These are phyloP conservation scores for Avahi laniger DNA, from an alignment of 2,797 vertebrate species.

Conservation along the genomic window DNA sequence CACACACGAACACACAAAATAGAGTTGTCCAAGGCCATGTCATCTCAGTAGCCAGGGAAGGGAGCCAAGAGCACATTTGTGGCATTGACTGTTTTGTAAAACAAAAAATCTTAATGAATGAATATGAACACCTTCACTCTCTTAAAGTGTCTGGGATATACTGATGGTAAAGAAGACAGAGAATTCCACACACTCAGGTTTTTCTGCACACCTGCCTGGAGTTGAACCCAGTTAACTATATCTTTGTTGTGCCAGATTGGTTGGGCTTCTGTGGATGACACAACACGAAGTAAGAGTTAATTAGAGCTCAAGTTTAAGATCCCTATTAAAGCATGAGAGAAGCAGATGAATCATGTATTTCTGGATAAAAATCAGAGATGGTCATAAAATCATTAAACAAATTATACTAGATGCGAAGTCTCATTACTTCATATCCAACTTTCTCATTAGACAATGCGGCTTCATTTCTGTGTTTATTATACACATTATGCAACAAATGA, in stretches of 20 bases:
- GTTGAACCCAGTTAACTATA: background rate
- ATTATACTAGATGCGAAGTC: background rate
- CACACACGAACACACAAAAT: background rate
- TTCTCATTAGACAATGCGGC: background rate
- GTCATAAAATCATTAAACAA: constrained; percentile 1
- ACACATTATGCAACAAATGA: background rate
- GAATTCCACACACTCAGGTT: background rate
- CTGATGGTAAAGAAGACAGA: background rate
- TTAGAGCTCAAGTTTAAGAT: background rate
- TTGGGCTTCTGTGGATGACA: background rate
- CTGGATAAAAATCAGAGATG: constrained; percentile 33
- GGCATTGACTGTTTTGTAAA: background rate
- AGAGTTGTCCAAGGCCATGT: background rate
- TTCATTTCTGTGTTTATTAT: background rate
- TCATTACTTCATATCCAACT: background rate
- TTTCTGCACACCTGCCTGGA: background rate
- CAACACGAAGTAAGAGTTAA: background rate
- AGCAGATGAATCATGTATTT: background rate
- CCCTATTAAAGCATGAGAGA: background rate
- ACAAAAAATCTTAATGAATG: background rate
- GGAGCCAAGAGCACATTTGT: background rate
- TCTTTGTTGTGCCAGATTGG: background rate
- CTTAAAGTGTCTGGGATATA: background rate
- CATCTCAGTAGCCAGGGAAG: background rate
- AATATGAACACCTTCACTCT: background rate